A percentile compares a stretch with the other conserved stretches of the same genome.
Evolutionary conservation across 1,140 invertebrate species (phyloP).

Genomic region (Macrocentrus cingulum): DNA sequence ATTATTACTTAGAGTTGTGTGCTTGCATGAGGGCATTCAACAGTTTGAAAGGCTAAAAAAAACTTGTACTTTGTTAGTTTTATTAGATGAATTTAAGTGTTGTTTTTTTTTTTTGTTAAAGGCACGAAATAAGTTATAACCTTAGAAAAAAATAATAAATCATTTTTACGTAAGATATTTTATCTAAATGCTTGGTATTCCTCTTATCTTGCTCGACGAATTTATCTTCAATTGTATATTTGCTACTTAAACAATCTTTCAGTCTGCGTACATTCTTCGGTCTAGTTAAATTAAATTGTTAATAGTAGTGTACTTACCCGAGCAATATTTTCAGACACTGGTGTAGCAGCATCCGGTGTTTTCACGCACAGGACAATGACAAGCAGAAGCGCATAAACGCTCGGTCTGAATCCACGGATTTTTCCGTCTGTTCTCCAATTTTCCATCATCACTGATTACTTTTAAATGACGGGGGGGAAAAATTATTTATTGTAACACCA

Average conservation of each 20-base stretch:
- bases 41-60: too few species aligned
- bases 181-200: neutral
- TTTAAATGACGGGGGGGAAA: neutral
- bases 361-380: constrained; percentile 20
- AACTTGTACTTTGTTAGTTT: too few species aligned
- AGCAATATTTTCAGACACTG: constrained; percentile 28
- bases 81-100: too few species aligned
- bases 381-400: constrained; percentile 11
- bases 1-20: too few species aligned
- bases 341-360: constrained; percentile 19
- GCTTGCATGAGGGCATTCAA: too few species aligned
- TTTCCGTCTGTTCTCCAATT: constrained; percentile 1
- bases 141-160: too few species aligned
- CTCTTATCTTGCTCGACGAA: neutral
- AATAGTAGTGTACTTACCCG: constrained; percentile 28
- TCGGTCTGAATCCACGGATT: neutral
- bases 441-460: neutral
- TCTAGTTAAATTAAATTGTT: neutral
- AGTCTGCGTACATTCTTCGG: neutral
- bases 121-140: too few species aligned
- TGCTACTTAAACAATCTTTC: constrained; percentile 12
- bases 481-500: neutral
- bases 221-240: constrained; percentile 10
- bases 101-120: too few species aligned
- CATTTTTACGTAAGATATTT: neutral